phyloP scores from a whole-genome alignment of 1,140 invertebrate species.

The Zaprionus camerounensis region DNA sequence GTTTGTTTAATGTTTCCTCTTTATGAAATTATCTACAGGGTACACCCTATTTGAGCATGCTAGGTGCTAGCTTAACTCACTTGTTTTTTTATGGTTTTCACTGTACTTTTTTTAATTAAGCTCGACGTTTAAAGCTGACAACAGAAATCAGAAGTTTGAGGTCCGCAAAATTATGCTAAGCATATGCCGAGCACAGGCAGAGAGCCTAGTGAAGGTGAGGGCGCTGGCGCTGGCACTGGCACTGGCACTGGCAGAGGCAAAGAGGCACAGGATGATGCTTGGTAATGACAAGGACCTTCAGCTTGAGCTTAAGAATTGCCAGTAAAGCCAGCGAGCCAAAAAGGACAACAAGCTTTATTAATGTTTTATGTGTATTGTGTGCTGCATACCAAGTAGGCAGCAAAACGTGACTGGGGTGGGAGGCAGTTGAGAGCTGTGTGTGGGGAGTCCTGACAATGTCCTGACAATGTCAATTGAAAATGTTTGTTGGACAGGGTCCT shows the following conservation, averaged over 20 bases:
- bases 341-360: conserved; percentile 83
- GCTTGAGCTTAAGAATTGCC: conserved; percentile 39
- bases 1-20: background rate
- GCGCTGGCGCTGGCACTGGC: background rate
- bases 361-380: conserved; percentile 82
- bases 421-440: background rate
- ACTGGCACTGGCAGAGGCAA: background rate
- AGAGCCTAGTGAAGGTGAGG: conserved; percentile 13
- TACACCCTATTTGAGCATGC: background rate
- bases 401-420: background rate
- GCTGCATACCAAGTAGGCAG: conserved; percentile 70
- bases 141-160: conserved; percentile 68
- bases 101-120: conserved; percentile 66
- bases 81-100: conserved; percentile 34
- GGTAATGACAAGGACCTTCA: conserved; percentile 75
- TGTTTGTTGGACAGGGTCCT: conserved; percentile 36
- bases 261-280: conserved; percentile 48
- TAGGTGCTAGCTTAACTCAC: background rate
- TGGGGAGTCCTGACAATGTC: conserved; percentile 16
- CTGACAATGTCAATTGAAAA: conserved; percentile 79
- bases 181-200: conserved; percentile 60
- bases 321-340: conserved; percentile 57
- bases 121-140: conserved; percentile 55
- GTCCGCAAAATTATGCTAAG: conserved; percentile 75
- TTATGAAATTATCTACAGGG: background rate